Evolutionary conservation across 2,888 invertebrate species (phyloP).

Genomic region (Dynastes tityus): DNA sequence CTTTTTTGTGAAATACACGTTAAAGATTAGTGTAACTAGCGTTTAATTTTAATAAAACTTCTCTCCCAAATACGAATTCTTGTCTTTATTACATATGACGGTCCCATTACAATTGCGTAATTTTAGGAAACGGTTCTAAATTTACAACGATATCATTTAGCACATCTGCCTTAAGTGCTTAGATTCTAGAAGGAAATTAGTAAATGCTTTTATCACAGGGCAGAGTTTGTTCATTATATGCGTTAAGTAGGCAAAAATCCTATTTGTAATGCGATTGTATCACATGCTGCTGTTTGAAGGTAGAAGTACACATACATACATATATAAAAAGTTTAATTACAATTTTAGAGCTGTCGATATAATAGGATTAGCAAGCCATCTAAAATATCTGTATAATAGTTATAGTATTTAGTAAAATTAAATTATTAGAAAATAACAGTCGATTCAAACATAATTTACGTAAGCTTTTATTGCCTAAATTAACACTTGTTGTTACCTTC

Average conservation of each 20-base stretch:
- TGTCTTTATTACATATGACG: too few species aligned
- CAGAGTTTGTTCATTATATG: too few species aligned
- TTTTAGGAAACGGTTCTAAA: conserved; percentile 11
- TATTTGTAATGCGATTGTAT: neutral
- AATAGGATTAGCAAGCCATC: neutral
- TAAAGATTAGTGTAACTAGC: too few species aligned
- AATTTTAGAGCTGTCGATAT: neutral
- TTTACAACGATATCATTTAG: conserved; percentile 4
- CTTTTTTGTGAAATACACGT: too few species aligned
- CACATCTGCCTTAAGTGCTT: conserved; percentile 32
- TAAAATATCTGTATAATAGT: neutral
- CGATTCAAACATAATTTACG: too few species aligned
- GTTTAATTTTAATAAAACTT: too few species aligned
- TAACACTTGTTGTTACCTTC: too few species aligned
- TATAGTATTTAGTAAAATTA: too few species aligned
- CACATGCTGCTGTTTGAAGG: neutral
- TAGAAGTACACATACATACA: conserved; percentile 10
- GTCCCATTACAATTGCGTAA: neutral
- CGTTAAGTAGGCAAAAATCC: neutral
- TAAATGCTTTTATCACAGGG: conserved; percentile 7
- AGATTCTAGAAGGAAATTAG: conserved; percentile 24
- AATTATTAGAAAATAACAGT: too few species aligned
- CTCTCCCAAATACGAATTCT: too few species aligned
- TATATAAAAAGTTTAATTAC: neutral
- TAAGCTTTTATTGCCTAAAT: too few species aligned